Conservation (phyloP, 2,888 invertebrate genomes). For the Xylota sylvarum region DNA sequence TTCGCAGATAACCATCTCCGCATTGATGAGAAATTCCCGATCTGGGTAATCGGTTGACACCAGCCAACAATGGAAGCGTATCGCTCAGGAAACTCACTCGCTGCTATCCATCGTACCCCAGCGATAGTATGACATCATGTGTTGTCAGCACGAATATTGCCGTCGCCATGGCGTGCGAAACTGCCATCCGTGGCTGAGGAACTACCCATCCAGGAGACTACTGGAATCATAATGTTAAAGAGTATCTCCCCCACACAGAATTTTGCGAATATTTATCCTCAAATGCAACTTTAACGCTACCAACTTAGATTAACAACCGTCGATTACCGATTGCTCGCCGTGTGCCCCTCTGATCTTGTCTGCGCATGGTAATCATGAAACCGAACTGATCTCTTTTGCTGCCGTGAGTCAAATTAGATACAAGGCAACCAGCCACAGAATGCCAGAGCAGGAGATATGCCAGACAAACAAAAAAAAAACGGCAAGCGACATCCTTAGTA, state of each 20-base stretch:
- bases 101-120: slow-evolving; percentile 57
- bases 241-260: slow-evolving; percentile 56
- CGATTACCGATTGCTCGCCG: slow-evolving; percentile 52
- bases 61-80: slow-evolving; percentile 67
- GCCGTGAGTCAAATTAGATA: slow-evolving; percentile 65
- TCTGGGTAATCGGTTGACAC: slow-evolving; percentile 73
- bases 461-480: slow-evolving; percentile 9
- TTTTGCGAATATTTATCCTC: slow-evolving; percentile 56
- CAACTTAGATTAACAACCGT: slow-evolving; percentile 64
- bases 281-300: slow-evolving; percentile 43
- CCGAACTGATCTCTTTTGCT: slow-evolving; percentile 55
- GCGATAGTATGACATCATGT: slow-evolving; percentile 67
- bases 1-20: slow-evolving; percentile 61
- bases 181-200: slow-evolving; percentile 41
- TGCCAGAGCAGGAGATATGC: neutral
- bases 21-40: slow-evolving; percentile 66
- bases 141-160: slow-evolving; percentile 68
- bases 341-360: slow-evolving; percentile 51
- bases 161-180: slow-evolving; percentile 68
- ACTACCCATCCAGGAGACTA: slow-evolving; percentile 10
- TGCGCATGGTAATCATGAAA: slow-evolving; percentile 54
- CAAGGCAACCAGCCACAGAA: slow-evolving; percentile 35
- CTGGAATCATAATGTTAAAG: slow-evolving; percentile 48
- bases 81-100: slow-evolving; percentile 35
- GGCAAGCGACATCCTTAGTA: slow-evolving; percentile 46